Evolutionary conservation across 2,113 vertebrate genomes (phyloP).

Genomic region (Hippocampus mohnikei): DNA sequence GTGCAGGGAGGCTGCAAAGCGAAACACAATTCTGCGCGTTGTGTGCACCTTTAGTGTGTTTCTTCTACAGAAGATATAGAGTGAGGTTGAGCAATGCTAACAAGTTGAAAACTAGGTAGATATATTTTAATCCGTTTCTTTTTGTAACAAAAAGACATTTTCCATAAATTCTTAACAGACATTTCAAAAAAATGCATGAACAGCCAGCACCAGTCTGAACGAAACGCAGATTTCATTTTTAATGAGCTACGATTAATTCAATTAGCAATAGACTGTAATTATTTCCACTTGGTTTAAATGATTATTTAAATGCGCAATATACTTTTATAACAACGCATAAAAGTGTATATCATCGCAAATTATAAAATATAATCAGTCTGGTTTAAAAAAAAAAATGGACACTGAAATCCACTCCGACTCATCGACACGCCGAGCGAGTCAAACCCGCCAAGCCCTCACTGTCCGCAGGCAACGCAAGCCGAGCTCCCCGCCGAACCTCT

Average conservation of each 20-base stretch:
- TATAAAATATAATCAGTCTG: background rate
- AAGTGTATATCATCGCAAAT: background rate
- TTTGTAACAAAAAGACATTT: background rate
- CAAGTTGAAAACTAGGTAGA: no score
- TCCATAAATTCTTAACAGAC: background rate
- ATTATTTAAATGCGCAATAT: background rate
- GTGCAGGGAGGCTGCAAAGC: constrained; percentile 38
- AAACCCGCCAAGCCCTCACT: background rate
- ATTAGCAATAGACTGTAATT: constrained; percentile 8
- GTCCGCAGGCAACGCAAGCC: background rate
- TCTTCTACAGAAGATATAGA: background rate
- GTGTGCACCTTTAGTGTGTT: background rate
- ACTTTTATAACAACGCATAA: background rate
- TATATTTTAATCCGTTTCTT: background rate
- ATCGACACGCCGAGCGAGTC: constrained; percentile 2
- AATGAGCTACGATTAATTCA: constrained; percentile 28
- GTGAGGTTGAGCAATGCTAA: background rate
- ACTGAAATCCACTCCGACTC: background rate
- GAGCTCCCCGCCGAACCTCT: background rate
- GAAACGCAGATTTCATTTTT: constrained; percentile 8
- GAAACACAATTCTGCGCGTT: constrained; percentile 8
- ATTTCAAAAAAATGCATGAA: constrained; percentile 26
- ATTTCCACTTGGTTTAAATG: background rate
- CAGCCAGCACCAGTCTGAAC: constrained; percentile 10
- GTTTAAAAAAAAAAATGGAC: background rate